Conservation (phyloP, 2,113 vertebrate genomes). For the Paramisgurnus dabryanus region DNA sequence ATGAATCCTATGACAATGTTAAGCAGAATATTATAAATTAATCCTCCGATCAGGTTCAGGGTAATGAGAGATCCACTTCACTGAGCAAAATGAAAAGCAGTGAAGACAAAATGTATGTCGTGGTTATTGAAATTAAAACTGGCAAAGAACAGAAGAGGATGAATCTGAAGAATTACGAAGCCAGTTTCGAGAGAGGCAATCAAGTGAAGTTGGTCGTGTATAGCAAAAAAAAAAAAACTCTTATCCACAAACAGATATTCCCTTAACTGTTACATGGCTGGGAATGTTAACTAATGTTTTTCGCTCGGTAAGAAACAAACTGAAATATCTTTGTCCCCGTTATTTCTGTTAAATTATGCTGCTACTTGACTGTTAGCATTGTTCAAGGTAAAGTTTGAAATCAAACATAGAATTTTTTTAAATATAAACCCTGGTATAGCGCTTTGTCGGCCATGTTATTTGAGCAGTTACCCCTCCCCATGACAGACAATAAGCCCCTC, state of each 20-base stretch:
- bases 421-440: slow-evolving; percentile 31
- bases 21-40: slow-evolving; percentile 29
- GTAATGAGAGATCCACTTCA: slow-evolving; percentile 34
- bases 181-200: not conserved
- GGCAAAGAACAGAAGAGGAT: not conserved
- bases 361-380: slow-evolving; percentile 7
- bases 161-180: slow-evolving; percentile 2
- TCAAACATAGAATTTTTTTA: too few relatives aligned
- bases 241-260: not conserved
- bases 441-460: slow-evolving; percentile 28
- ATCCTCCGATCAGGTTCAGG: slow-evolving; percentile 35
- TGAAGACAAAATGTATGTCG: slow-evolving; percentile 23
- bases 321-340: not conserved
- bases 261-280: not conserved
- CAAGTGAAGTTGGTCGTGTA: not conserved
- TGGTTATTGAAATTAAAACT: slow-evolving; percentile 30
- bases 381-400: slow-evolving; percentile 52
- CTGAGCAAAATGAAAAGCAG: slow-evolving; percentile 37
- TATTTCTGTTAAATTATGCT: not conserved
- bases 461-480: slow-evolving; percentile 22
- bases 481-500: not conserved
- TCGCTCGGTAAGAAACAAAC: not conserved
- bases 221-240: not conserved
- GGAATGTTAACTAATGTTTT: not conserved
- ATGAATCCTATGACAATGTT: slow-evolving; percentile 33